These are phyloP conservation scores for Boulengerochromis microlepis DNA, from an alignment of 2,113 vertebrate species.

Conservation along the genomic window DNA sequence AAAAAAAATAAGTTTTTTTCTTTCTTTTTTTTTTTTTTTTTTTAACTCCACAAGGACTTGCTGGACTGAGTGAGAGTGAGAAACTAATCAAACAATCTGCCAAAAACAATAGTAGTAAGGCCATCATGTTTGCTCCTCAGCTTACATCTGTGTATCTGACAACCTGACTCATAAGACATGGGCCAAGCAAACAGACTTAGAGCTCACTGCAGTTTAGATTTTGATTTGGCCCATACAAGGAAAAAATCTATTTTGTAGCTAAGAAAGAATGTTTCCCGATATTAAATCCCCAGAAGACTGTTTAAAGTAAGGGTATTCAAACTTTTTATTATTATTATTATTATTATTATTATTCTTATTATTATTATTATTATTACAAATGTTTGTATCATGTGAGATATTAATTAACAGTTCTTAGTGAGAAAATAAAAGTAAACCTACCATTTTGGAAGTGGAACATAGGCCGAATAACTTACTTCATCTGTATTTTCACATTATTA, in stretches of 20 bases:
- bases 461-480: background rate
- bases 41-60: background rate
- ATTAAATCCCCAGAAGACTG: background rate
- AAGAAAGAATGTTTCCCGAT: background rate
- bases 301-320: background rate
- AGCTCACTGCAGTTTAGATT: background rate
- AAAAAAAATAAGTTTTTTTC: fast-evolving
- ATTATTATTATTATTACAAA: background rate
- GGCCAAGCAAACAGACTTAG: background rate
- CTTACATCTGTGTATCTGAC: background rate
- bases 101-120: background rate
- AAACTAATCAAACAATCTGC: background rate
- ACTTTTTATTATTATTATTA: background rate
- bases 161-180: background rate
- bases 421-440: background rate
- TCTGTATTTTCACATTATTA: background rate
- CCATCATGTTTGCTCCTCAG: background rate
- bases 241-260: background rate
- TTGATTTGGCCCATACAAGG: background rate
- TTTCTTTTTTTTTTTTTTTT: background rate
- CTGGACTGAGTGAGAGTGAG: background rate
- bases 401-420: background rate
- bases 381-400: background rate
- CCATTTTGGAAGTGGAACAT: background rate
- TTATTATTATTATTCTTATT: background rate